Percentiles rank a stretch among this genome's conserved stretches.
Evolutionary conservation across 2,113 vertebrate genomes (phyloP).

Genomic region (Cyphomyrus discorhynchus): DNA sequence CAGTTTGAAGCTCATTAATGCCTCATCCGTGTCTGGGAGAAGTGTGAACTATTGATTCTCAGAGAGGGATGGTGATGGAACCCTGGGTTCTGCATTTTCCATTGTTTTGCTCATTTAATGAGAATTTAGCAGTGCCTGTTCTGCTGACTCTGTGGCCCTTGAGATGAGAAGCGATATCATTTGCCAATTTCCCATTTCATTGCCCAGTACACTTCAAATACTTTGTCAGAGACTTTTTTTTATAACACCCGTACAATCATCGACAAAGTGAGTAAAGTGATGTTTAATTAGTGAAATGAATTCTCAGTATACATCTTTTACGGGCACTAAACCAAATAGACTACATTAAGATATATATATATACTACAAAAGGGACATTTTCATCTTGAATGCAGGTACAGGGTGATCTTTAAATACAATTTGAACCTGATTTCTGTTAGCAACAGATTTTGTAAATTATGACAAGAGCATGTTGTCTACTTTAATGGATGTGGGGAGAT

Average conservation of each 20-base stretch:
- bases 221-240: neutral
- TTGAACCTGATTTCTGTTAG: neutral
- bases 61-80: neutral
- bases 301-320: neutral
- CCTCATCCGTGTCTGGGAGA: slow-evolving; percentile 12
- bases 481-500: neutral
- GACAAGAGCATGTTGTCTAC: neutral
- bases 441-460: neutral
- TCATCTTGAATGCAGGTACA: neutral
- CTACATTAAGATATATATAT: neutral
- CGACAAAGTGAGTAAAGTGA: neutral
- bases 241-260: neutral
- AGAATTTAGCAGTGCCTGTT: slow-evolving; percentile 12
- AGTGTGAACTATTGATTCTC: slow-evolving; percentile 17
- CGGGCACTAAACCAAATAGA: neutral
- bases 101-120: slow-evolving; percentile 8
- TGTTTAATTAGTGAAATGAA: neutral
- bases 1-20: slow-evolving; percentile 30
- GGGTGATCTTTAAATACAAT: neutral
- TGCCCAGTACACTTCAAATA: slow-evolving; percentile 8
- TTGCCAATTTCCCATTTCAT: slow-evolving; percentile 3
- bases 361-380: neutral
- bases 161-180: neutral
- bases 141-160: slow-evolving; percentile 2
- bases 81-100: neutral